phyloP scores from a whole-genome alignment of 2,113 vertebrate species.

The Capricornis sumatraensis region DNA sequence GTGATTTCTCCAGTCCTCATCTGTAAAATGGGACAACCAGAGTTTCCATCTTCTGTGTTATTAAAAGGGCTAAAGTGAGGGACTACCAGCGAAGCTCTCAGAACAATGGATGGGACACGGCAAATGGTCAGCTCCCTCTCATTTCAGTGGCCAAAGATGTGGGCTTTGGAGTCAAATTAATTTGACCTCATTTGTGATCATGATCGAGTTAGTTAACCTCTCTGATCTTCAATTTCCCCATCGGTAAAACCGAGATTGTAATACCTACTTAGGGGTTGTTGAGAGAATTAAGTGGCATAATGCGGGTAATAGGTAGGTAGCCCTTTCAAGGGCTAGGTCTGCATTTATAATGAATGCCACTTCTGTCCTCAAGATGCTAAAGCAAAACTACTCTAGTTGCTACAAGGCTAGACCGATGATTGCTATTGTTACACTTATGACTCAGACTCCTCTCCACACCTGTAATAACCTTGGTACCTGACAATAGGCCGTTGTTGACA shows the following conservation, averaged over 20 bases:
- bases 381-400: not conserved
- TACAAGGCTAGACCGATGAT: not conserved
- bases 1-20: not conserved
- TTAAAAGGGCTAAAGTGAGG: not conserved
- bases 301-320: not conserved
- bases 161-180: not conserved
- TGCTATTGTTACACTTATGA: constrained; percentile 10
- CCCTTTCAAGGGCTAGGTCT: not conserved
- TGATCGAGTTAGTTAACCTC: not conserved
- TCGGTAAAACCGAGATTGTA: not conserved
- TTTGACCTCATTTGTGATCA: constrained; percentile 16
- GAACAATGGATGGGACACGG: not conserved
- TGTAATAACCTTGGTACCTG: not conserved
- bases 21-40: not conserved
- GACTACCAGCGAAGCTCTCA: not conserved
- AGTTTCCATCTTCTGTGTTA: not conserved
- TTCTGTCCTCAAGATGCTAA: not conserved
- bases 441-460: not conserved
- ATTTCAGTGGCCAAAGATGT: not conserved
- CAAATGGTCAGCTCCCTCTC: not conserved
- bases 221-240: not conserved
- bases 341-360: not conserved
- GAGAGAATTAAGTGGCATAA: not conserved
- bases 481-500: constrained; percentile 31
- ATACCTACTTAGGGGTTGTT: not conserved